Percentiles rank a stretch among this genome's conserved stretches.
Conservation (phyloP, 2,113 vertebrate genomes). For the Pyrgilauda ruficollis region DNA sequence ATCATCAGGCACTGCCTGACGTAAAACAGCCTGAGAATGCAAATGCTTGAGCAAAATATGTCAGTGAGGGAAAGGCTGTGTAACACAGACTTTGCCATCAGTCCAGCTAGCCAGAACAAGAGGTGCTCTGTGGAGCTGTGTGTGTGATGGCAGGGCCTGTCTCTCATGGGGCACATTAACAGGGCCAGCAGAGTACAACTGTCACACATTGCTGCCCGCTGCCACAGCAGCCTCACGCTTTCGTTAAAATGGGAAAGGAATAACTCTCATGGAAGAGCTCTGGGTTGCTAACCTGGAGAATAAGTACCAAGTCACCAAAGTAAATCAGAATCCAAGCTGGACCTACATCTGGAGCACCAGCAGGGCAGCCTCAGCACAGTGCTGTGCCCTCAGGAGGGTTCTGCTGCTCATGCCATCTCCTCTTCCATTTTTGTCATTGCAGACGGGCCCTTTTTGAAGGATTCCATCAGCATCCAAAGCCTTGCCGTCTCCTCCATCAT, state of each 20-base stretch:
- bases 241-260: neutral
- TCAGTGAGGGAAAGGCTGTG: neutral
- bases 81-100: neutral
- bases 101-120: neutral
- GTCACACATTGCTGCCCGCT: neutral
- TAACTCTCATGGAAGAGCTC: neutral
- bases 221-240: neutral
- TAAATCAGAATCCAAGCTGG: neutral
- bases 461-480: slow-evolving; percentile 66
- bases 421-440: neutral
- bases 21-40: neutral
- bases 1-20: neutral
- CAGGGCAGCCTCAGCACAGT: neutral
- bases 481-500: slow-evolving; percentile 73
- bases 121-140: neutral
- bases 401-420: neutral
- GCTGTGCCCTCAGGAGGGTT: neutral
- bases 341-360: neutral
- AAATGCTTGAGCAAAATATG: neutral
- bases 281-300: neutral
- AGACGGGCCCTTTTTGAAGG: slow-evolving; percentile 75
- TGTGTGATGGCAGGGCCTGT: neutral
- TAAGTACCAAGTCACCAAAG: neutral
- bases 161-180: neutral
- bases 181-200: rapidly evolving